These are phyloP conservation scores for Torymus tubicola DNA, from an alignment of 2,888 invertebrate genomes.

Conservation along the genomic window DNA sequence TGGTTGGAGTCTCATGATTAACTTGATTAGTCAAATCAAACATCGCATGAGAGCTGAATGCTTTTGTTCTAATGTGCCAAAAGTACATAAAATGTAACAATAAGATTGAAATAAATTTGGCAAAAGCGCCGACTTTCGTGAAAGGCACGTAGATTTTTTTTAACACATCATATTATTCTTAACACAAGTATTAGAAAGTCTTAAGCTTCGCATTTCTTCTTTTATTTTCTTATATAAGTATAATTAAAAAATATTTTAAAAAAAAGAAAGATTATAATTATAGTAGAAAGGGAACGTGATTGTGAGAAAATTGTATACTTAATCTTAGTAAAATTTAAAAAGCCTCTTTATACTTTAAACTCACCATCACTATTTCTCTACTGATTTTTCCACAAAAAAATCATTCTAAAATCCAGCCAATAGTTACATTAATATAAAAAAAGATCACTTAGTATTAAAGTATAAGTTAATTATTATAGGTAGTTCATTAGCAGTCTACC, in stretches of 20 bases:
- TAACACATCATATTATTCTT: constrained; percentile 17
- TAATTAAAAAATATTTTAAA: constrained; percentile 23
- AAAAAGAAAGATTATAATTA: background rate
- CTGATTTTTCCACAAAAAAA: constrained; percentile 7
- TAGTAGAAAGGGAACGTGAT: constrained; percentile 16
- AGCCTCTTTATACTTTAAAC: background rate
- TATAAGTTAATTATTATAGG: constrained; percentile 13
- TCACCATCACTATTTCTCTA: constrained; percentile 6
- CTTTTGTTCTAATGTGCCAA: constrained; percentile 18
- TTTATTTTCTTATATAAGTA: constrained; percentile 2
- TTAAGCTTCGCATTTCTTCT: constrained; percentile 28
- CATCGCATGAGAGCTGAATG: constrained; percentile 5
- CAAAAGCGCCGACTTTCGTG: constrained; percentile 55
- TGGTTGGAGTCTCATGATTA: background rate
- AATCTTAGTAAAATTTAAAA: constrained; percentile 28
- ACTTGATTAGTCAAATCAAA: background rate
- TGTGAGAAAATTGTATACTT: constrained; percentile 12
- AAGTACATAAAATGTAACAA: constrained; percentile 6
- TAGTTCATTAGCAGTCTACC: constrained; percentile 12
- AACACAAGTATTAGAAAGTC: constrained; percentile 43
- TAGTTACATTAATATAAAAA: constrained; percentile 16
- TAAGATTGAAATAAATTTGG: constrained; percentile 51
- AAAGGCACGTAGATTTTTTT: constrained; percentile 56
- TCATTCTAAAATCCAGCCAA: constrained; percentile 9
- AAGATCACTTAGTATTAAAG: constrained; percentile 1